phyloP scores from a whole-genome alignment of 2,113 vertebrate species.

The Sylvilagus bachmani region DNA sequence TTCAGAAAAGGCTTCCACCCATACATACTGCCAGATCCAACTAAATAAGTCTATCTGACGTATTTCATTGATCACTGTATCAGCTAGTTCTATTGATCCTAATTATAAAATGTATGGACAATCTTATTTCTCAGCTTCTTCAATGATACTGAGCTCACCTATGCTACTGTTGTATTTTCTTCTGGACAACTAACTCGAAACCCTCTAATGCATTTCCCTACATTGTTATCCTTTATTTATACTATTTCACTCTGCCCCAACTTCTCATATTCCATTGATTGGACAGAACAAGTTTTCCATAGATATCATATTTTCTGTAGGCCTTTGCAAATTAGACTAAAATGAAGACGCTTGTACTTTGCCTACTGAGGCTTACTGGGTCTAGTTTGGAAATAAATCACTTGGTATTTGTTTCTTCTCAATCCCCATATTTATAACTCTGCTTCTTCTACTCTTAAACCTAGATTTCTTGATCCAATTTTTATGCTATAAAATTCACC shows the following conservation, averaged over 20 bases:
- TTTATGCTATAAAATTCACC: background rate
- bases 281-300: background rate
- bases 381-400: background rate
- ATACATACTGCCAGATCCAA: background rate
- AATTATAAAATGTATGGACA: background rate
- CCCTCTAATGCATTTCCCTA: background rate
- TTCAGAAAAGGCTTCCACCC: background rate
- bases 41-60: background rate
- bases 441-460: background rate
- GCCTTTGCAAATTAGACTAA: background rate
- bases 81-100: background rate
- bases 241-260: background rate
- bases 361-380: background rate
- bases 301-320: background rate
- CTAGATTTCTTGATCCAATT: fast-evolving
- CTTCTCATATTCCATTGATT: background rate
- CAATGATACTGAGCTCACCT: background rate
- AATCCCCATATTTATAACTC: background rate
- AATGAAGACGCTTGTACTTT: background rate
- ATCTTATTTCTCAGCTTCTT: background rate
- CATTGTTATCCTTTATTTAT: background rate
- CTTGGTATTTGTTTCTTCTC: background rate
- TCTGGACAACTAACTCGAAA: background rate
- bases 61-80: background rate
- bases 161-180: background rate